phyloP scores from a whole-genome alignment of 2,888 invertebrate species.

The Oscheius sp. region DNA sequence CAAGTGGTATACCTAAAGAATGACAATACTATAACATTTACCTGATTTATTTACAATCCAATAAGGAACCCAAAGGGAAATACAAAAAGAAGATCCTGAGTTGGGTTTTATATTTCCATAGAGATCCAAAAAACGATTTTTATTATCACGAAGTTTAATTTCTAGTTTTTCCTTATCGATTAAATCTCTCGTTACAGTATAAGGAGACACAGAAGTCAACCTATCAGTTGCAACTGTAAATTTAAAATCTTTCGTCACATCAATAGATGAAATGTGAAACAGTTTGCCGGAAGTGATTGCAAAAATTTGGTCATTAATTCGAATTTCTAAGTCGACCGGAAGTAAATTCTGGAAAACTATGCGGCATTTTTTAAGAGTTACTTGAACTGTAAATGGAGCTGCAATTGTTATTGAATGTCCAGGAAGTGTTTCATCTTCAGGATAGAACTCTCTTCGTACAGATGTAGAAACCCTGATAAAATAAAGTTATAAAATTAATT shows the following conservation, averaged over 20 bases:
- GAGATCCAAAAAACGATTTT: conserved; percentile 51
- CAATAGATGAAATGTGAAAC: conserved; percentile 69
- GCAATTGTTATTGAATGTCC: conserved; percentile 87
- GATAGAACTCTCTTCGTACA: conserved; percentile 79
- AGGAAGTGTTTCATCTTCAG: conserved; percentile 77
- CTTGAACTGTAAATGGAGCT: conserved; percentile 81
- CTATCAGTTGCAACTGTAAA: conserved; percentile 79
- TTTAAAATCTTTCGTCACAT: conserved; percentile 63
- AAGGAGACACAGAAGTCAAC: conserved; percentile 80
- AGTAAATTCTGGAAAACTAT: too few species aligned
- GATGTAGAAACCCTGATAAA: conserved; percentile 81
- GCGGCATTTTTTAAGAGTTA: too few species aligned
- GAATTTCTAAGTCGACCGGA: conserved; percentile 76
- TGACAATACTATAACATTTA: not conserved
- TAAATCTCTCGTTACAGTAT: conserved; percentile 72
- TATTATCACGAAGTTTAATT: conserved; percentile 48
- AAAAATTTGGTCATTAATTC: conserved; percentile 51
- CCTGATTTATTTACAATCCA: conserved; percentile 97
- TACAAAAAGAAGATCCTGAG: conserved; percentile 73
- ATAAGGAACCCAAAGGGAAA: conserved; percentile 84
- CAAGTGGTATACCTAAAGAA: conserved; percentile 79
- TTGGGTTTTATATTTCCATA: conserved; percentile 54
- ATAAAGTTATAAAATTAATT: conserved; percentile 13
- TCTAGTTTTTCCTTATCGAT: conserved; percentile 37
- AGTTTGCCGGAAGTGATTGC: conserved; percentile 73